Evolutionary conservation across 2,797 vertebrate genomes (phyloP), one percentile per base, ranked within the genome.

Genomic region (Orientallactaga sibirica): DNA sequence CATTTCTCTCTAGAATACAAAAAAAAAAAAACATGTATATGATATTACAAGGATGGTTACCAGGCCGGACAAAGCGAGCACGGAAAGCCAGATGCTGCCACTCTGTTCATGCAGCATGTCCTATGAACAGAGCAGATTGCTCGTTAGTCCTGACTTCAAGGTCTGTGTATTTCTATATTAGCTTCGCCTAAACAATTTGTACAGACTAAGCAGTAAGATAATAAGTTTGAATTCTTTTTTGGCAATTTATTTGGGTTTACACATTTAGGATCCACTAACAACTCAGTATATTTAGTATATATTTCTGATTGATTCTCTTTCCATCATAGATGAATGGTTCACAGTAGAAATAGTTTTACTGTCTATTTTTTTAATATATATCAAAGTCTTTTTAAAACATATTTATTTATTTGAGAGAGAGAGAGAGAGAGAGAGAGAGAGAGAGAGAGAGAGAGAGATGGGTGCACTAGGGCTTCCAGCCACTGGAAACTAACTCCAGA

Each of bases 1-100:
- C 25, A 71, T 93, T 94, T 77, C 58, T 91, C 27, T 94, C 82
- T 66, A 88, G 61, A 66, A 87, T 90, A 61, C 77, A 95, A 88
- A 77, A 89, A 75, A 68, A 48, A 48, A 48, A 48, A 6, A 48
- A 48, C 88, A 4, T 78, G 25, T 66, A 24, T 67, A 90, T 90
- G 66, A 92, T 84, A 64, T 81, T 86, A 92, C 29, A 79, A 66
- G 22, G 89, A 91, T 83, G 48, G 37, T 83, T 91, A 19, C 25
- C 15, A 61, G 4, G 61, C 16, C 24, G 61, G 33, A 86, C 43
- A 82, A 89, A 22, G n/a, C 52, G 86, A 70, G 25, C 41, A 20
- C 22, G 10, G 22, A 75, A 89, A 76, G 88, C 64, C 70, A 75
- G 78, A 70, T 61, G 62, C 52, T 19, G 22, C 62, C 85, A 55